phyloP scores from a whole-genome alignment of 2,797 vertebrate genomes.

The Gymnoscopelus braueri region DNA sequence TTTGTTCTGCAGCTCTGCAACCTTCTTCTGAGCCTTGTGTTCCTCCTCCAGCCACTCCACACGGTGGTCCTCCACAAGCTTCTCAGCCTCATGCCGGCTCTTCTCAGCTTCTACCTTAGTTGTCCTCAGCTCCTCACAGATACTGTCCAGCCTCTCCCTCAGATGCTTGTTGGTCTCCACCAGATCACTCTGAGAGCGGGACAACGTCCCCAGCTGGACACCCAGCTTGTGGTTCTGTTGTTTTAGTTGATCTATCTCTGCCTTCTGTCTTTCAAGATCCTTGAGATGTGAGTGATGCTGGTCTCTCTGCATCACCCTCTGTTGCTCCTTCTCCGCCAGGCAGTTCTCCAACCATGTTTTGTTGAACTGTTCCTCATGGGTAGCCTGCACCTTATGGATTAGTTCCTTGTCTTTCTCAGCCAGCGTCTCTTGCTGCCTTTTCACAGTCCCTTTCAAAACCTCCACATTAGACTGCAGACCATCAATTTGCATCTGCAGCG shows the following conservation, averaged over 20 bases:
- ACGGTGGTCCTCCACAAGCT: slow-evolving; percentile 82
- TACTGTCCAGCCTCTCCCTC: slow-evolving; percentile 83
- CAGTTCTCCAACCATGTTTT: slow-evolving; percentile 87
- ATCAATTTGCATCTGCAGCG: slow-evolving; percentile 87
- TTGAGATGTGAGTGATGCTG: slow-evolving; percentile 84
- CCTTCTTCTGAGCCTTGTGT: slow-evolving; percentile 83
- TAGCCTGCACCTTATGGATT: slow-evolving; percentile 89
- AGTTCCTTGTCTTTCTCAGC: slow-evolving; percentile 91
- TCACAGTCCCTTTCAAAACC: slow-evolving; percentile 82
- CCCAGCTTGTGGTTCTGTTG: slow-evolving; percentile 88
- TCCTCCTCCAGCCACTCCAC: slow-evolving; percentile 91
- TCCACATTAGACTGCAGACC: slow-evolving; percentile 89
- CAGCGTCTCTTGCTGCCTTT: slow-evolving; percentile 85
- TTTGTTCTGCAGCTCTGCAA: slow-evolving; percentile 85
- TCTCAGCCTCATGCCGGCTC: slow-evolving; percentile 88
- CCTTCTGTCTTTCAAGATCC: slow-evolving; percentile 86
- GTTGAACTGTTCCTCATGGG: slow-evolving; percentile 88
- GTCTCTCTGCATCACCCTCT: slow-evolving; percentile 83
- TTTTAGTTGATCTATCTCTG: slow-evolving; percentile 84
- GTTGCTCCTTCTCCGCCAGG: slow-evolving; percentile 87
- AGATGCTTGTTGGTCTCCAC: slow-evolving; percentile 84
- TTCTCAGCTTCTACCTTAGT: slow-evolving; percentile 84
- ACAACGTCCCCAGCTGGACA: slow-evolving; percentile 83
- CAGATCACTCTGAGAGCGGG: slow-evolving; percentile 86
- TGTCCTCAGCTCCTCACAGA: slow-evolving; percentile 87